A percentile compares a stretch with the other conserved stretches of the same genome.
These are phyloP conservation scores for Diarsia brunnea DNA, from an alignment of 2,888 invertebrate genomes.

Conservation along the genomic window DNA sequence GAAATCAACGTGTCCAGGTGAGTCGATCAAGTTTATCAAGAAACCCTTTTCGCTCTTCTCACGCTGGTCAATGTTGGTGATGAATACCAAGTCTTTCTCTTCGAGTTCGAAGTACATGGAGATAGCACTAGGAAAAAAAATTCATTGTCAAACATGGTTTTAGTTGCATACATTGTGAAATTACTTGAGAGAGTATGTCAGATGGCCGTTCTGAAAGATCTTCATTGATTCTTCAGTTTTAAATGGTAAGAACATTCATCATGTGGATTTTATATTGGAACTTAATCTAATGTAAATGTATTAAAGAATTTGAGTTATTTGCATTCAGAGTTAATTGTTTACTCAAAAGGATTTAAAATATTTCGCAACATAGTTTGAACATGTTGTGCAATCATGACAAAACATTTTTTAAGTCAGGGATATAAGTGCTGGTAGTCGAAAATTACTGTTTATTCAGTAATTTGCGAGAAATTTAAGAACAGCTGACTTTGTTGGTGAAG, in stretches of 20 bases:
- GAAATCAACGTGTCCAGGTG: slow-evolving; percentile 99
- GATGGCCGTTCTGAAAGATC: slow-evolving; percentile 91
- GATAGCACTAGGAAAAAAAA: slow-evolving; percentile 94
- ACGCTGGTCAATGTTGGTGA: slow-evolving; percentile 97
- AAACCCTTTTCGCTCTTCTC: slow-evolving; percentile 98
- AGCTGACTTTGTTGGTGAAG: slow-evolving; percentile 36
- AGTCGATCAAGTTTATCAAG: slow-evolving; percentile 99
- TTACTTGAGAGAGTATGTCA: slow-evolving; percentile 72
- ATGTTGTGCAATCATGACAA: slow-evolving; percentile 31
- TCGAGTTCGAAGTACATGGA: slow-evolving; percentile 99
- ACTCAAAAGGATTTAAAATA: background rate
- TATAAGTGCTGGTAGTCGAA: background rate
- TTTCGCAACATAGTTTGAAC: background rate
- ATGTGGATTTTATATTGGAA: slow-evolving; percentile 70
- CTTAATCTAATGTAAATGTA: no score
- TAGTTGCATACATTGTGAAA: slow-evolving; percentile 9
- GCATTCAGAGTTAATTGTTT: background rate
- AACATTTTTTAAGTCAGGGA: background rate
- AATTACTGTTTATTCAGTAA: background rate
- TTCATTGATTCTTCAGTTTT: slow-evolving; percentile 82
- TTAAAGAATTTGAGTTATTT: no score
- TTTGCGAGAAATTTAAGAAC: slow-evolving; percentile 10
- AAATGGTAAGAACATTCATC: slow-evolving; percentile 91
- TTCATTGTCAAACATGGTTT: slow-evolving; percentile 16
- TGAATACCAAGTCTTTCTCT: slow-evolving; percentile 98